Evolutionary conservation across 2,113 vertebrate genomes (phyloP).

Genomic region (Odontesthes bonariensis): DNA sequence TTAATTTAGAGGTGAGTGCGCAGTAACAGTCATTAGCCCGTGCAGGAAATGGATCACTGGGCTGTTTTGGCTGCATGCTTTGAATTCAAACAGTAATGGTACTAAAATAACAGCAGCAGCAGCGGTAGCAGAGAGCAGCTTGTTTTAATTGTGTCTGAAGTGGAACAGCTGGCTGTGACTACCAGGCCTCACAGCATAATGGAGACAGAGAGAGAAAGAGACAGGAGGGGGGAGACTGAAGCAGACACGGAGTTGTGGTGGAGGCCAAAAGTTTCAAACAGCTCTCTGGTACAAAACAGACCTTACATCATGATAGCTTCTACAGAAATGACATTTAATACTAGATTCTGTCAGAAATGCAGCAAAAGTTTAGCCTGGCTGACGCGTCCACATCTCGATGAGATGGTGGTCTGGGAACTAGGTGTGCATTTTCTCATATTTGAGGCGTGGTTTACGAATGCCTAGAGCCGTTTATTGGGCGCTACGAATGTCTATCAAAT

Average conservation of each 20-base stretch:
- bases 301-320: no score
- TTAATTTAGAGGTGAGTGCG: conserved; percentile 21
- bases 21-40: conserved; percentile 15
- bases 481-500: no score
- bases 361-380: background rate
- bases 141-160: conserved; percentile 76
- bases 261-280: background rate
- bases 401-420: no score
- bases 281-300: background rate
- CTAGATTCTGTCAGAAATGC: background rate
- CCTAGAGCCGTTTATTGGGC: no score
- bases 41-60: conserved; percentile 30
- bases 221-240: background rate
- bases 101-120: conserved; percentile 41
- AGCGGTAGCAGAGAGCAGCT: conserved; percentile 65
- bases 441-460: no score
- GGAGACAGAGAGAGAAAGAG: background rate
- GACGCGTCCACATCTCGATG: no score
- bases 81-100: conserved; percentile 43
- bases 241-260: no score
- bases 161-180: conserved; percentile 73
- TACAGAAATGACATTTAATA: no score
- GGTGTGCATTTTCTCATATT: no score
- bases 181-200: conserved; percentile 53
- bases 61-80: conserved; percentile 14